Base-by-base conservation (phyloP, 2,888 invertebrate genomes). In the Pseudeuparius sepicola region DNA sequence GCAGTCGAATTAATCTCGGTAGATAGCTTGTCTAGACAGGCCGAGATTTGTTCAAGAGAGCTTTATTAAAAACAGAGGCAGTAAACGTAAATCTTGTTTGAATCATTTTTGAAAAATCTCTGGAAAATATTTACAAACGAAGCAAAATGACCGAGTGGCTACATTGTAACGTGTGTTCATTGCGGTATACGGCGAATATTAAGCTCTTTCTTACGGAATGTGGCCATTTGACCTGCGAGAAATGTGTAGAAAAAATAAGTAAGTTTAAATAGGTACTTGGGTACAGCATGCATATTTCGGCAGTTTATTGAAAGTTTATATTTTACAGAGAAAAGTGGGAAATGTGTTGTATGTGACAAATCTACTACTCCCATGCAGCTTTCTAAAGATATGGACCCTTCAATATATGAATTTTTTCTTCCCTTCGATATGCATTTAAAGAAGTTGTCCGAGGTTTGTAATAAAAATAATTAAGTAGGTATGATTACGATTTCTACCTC, bases 161-260 rank as follows among this genome's bases (percentile, higher is more conserved):
- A 10, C 56, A 58, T 51, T 61, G 61, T 39, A 61, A 60, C 48
- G 56, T 51, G 37, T 61, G 61, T 48, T 54, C 42, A 10, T 11
- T 37, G 13, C 49, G 46, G 31, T 49, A 41, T 35, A 38, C 46
- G 17, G 16, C 43, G 3, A 42, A 44, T 25, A 12, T 50, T 16
- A 52, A 54, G 36, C 54, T 55, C 38, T 54, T 46, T 35, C 34
- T 61, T 17, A 50, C 54, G 3, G 56, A 53, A 41, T 61, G 61
- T 38, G 56, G 59, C 3, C 60, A 60, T 42, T 43, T 59, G 32
- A 47, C 52, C 36, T 61, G 61, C 37, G 47, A 53, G 28, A 51
- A 44, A 41, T 61, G 61, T 39, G 39, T 45, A 9, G 38, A 37
- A 12, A 42, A 40, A 26, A 43, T 49, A 11, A 46, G 55, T 56